Base-by-base conservation (phyloP, 2,113 vertebrate species). In the Tachuris rubrigastra region DNA sequence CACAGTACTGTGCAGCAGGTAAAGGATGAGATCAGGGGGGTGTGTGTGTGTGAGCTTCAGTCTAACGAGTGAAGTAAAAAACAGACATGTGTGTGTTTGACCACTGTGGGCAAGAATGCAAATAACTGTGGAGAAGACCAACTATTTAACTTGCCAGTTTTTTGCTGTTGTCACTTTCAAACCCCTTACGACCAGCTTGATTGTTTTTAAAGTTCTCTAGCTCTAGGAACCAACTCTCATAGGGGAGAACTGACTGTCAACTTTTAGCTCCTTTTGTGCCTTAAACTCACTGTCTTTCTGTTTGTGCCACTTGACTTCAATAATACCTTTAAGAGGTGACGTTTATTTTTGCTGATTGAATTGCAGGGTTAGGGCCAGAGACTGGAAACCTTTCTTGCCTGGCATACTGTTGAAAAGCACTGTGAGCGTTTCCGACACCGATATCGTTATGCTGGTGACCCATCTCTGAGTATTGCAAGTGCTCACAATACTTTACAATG, bases 341-440 rank as follows among this genome's bases (percentile, higher is more conserved):
- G 60, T 77, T 90, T 91, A 58, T 89, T 65, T 85, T 50, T 63
- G 78, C 55, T 55, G 35, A 71, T 55, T 90, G 83, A 27, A 56
- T 88, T 75, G 55, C 82, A 78, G 52, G 47, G 39, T 71, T 68
- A 93, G 35, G 52, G 42, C 50, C 44, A 15, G 7, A 76, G 68
- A 81, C 0, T 86, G 75, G 90, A 93, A 95, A 65, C 31, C 82
- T 59, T 77, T 65, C 68, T 96, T 94, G 82, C 78, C 49, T 91
- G 85, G 67, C 75, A 71, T 9, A 67, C 42, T 77, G 47, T 80
- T 93, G 87, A 85, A 94, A 95, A 95, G 71, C 67, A 55, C 53
- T 66, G 4, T 20, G 82, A 55, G 67, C 69, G 59, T 88, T 93
- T 94, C 67, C 0, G 0, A 74, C 63, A 41, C 78, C 5, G 42